Evolutionary conservation across 2,113 vertebrate species (phyloP).

Genomic region (Corapipo altera): DNA sequence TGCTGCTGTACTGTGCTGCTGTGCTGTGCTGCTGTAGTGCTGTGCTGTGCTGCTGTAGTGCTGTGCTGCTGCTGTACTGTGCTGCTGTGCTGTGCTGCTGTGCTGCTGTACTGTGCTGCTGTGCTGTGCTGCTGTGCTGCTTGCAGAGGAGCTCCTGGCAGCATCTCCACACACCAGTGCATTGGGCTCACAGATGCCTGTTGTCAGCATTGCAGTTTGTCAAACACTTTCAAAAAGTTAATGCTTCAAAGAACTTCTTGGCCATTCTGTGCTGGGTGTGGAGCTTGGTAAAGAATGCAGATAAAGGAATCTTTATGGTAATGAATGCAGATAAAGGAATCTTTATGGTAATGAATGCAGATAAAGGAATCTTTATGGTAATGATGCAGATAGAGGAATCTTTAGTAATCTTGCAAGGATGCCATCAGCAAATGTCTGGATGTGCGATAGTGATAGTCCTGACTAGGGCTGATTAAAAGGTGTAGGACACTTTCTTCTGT

Average conservation of each 20-base stretch:
- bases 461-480: neutral
- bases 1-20: too few species aligned
- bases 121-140: neutral
- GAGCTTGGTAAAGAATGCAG: neutral
- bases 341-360: neutral
- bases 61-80: too few species aligned
- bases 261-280: neutral
- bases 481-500: neutral
- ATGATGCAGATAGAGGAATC: neutral
- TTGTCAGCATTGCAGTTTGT: neutral
- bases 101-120: too few species aligned
- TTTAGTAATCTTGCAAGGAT: neutral
- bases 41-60: too few species aligned
- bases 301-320: too few species aligned
- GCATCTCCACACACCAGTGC: neutral
- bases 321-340: neutral
- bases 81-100: too few species aligned
- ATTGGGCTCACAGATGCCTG: neutral
- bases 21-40: too few species aligned
- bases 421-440: neutral
- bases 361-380: too few species aligned
- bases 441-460: neutral
- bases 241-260: neutral
- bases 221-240: neutral
- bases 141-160: neutral